These are phyloP conservation scores for Orthochromis malagaraziensis DNA, from an alignment of 2,113 vertebrate species.

Conservation along the genomic window DNA sequence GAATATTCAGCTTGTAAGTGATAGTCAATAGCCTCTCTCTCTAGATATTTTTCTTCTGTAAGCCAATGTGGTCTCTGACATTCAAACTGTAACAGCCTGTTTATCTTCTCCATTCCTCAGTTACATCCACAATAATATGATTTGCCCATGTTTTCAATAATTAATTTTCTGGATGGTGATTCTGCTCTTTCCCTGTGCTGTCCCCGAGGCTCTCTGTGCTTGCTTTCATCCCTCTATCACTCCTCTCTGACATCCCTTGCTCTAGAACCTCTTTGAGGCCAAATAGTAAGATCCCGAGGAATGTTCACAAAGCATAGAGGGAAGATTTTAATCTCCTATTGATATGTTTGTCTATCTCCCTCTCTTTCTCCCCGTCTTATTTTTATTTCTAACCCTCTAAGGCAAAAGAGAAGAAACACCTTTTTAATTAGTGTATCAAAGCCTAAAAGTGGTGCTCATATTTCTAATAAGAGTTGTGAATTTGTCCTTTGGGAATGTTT, in stretches of 20 bases:
- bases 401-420: conserved; percentile 37
- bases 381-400: neutral
- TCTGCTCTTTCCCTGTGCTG: conserved; percentile 15
- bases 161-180: conserved; percentile 60
- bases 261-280: conserved; percentile 19
- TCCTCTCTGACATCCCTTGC: conserved; percentile 28
- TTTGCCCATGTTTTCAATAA: conserved; percentile 60
- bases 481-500: conserved; percentile 23
- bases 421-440: conserved; percentile 62
- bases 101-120: conserved; percentile 46
- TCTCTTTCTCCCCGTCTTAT: neutral
- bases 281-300: conserved; percentile 25
- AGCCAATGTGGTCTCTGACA: conserved; percentile 24
- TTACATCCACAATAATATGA: conserved; percentile 55
- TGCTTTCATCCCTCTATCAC: conserved; percentile 46
- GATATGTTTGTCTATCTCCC: conserved; percentile 13
- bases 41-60: conserved; percentile 13
- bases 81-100: conserved; percentile 28
- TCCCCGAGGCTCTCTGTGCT: conserved; percentile 33
- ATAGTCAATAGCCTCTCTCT: conserved; percentile 22
- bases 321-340: conserved; percentile 22
- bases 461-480: conserved; percentile 40
- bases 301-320: neutral
- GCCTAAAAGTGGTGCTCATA: conserved; percentile 37
- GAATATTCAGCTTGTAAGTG: conserved; percentile 32